Base-by-base conservation (phyloP, 2,888 invertebrate species). In the Drosophila paranaensis region DNA sequence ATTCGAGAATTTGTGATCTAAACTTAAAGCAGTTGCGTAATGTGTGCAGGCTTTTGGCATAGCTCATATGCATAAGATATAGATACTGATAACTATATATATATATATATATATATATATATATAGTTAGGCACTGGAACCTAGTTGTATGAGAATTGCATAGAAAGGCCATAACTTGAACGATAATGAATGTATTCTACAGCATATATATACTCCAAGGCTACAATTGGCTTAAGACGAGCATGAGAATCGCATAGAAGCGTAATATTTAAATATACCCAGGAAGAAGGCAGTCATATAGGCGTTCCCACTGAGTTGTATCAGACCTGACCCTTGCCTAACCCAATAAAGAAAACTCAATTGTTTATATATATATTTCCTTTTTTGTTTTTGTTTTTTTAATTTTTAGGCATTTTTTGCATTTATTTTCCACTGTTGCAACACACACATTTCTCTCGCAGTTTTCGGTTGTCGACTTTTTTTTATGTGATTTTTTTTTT, bases 341-440 rank as follows among this genome's bases (percentile, higher is more conserved):
- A 30, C 6, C 30, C n/a, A 30, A 30, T 6, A 51, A 70, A 60
- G 30, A 40, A 60, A 66, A 65, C 53, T 8, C 40, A 9, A 42
- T 39, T 65, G 42, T 27, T 39, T 60, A 40, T 53, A 37, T 53
- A 53, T 53, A 53, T n/a, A 42, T 42, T 55, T 30, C n/a, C n/a
- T 35, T 54, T 40, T 6, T 40, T 55, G 2, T 30, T 25, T 53
- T 27, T 43, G 66, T 55, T 55, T 35, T 39, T 62, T 67, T 77
- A 68, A 6, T 30, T 74, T 87, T 85, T 88, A 88, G 88, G 89
- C 81, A 78, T 82, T 89, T 46, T 30, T 84, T 55, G 74, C 77
- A 72, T 85, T 79, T 90, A 84, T 87, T 89, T 88, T 56, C 73
- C 76, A 72, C 71, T 60, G 48, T 61, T 45, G 65, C 27, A 51